Percentiles rank a stretch among this genome's conserved stretches.
phyloP scores from a whole-genome alignment of 2,888 invertebrate species.

The Brenthis daphne region DNA sequence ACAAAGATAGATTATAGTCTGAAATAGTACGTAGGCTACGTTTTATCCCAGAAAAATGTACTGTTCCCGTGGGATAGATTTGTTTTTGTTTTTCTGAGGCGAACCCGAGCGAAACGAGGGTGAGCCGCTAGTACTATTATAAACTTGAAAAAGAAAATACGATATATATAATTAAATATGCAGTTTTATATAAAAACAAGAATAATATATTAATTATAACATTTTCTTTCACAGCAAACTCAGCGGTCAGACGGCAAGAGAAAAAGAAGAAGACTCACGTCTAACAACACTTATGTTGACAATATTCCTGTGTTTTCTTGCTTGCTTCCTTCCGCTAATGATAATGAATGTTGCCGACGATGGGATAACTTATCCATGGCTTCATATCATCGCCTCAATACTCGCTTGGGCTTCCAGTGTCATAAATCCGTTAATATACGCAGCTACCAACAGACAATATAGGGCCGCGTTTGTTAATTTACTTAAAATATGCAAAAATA shows the following conservation, averaged over 20 bases:
- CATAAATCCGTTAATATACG: constrained; percentile 94
- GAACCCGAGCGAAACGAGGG: too few relatives aligned
- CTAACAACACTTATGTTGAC: constrained; percentile 93
- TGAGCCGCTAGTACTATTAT: too few relatives aligned
- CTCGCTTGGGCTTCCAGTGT: constrained; percentile 95
- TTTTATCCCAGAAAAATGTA: too few relatives aligned
- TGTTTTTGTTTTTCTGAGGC: too few relatives aligned
- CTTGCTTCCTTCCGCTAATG: constrained; percentile 94
- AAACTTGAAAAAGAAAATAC: too few relatives aligned
- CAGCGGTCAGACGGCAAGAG: constrained; percentile 74
- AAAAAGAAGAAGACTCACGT: constrained; percentile 87
- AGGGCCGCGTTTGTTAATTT: constrained; percentile 83
- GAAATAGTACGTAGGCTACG: too few relatives aligned
- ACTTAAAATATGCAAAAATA: constrained; percentile 70
- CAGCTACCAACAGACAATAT: constrained; percentile 93
- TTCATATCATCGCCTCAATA: constrained; percentile 92
- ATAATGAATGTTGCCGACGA: constrained; percentile 94
- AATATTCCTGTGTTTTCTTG: constrained; percentile 92
- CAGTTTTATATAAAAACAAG: background rate
- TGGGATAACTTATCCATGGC: constrained; percentile 85
- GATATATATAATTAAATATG: too few relatives aligned
- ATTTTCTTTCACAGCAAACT: constrained; percentile 63
- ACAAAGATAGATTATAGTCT: too few relatives aligned
- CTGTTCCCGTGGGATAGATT: too few relatives aligned
- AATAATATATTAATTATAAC: background rate